Conservation (phyloP, 1,140 invertebrate genomes). For the Gyrodactylus bullatarudis region DNA sequence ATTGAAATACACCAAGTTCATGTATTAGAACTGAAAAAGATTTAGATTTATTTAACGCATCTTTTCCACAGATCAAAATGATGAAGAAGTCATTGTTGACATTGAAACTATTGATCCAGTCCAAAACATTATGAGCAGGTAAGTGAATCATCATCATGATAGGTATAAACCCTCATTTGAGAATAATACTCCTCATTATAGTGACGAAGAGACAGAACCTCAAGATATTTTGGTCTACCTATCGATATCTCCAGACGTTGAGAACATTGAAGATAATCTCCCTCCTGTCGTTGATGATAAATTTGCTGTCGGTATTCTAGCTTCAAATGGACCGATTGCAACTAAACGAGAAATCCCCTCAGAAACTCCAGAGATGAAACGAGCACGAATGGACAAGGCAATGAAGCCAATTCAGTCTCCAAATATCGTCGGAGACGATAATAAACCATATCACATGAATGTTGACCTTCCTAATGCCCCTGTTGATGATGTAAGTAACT, state of each 20-base stretch:
- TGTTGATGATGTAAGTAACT: slow-evolving; percentile 1
- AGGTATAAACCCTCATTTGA: too few species aligned
- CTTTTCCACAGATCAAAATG: neutral
- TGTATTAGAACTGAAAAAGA: too few species aligned
- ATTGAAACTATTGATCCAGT: neutral
- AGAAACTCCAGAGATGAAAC: neutral
- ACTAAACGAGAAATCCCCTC: neutral
- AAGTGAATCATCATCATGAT: too few species aligned
- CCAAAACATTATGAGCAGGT: neutral
- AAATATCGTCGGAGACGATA: neutral
- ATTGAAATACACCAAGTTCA: too few species aligned
- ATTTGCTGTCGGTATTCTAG: neutral
- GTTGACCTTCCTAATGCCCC: slow-evolving; percentile 5
- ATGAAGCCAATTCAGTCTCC: neutral
- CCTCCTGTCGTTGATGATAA: neutral
- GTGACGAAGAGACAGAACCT: slow-evolving; percentile 3
- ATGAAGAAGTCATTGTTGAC: neutral
- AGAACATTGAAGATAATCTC: neutral
- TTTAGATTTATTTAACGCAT: too few species aligned
- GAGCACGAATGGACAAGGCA: neutral
- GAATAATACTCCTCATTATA: too few species aligned
- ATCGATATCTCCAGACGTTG: neutral
- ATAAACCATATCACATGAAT: neutral
- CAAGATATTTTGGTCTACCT: neutral
- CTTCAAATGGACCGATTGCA: neutral